Evolutionary conservation across 2,113 vertebrate species (phyloP).

Genomic region (Myiozetetes cayanensis): DNA sequence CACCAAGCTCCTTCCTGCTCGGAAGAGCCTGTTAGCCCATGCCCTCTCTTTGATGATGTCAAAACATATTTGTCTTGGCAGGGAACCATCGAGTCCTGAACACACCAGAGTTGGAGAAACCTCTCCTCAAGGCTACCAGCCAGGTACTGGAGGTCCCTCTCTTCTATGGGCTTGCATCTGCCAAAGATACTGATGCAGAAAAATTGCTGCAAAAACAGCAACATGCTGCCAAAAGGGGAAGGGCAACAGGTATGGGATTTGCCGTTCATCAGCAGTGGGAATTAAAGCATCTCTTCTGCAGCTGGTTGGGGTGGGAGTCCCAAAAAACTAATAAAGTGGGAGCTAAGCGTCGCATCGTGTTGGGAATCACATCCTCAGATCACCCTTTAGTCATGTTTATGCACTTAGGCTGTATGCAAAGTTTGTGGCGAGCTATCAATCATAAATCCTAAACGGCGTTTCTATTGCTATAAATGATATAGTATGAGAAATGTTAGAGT

Average conservation of each 20-base stretch:
- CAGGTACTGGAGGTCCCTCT: rapidly evolving
- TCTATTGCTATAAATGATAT: not conserved
- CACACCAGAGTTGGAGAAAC: not conserved
- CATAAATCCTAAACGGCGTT: not conserved
- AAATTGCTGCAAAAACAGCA: not conserved
- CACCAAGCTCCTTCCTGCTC: not conserved
- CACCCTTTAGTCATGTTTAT: not conserved
- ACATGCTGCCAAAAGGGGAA: not conserved
- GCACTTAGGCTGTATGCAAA: not conserved
- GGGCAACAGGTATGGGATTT: not conserved
- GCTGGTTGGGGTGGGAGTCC: not conserved
- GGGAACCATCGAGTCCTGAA: not conserved
- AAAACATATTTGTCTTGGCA: not conserved
- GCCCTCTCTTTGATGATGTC: not conserved
- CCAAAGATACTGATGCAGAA: not conserved
- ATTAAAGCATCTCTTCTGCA: not conserved
- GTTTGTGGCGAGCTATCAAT: not conserved
- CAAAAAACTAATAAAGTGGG: not conserved
- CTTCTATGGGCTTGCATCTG: not conserved
- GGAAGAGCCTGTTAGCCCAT: rapidly evolving
- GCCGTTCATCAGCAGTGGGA: rapidly evolving
- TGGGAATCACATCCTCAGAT: not conserved
- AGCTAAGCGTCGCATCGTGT: rapidly evolving
- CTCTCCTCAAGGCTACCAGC: not conserved
- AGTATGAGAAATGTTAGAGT: not conserved